Percentiles rank a stretch among this genome's conserved stretches.
These are phyloP conservation scores for Rhagophthalmus giganteus DNA, from an alignment of 2,888 invertebrate genomes.

Conservation along the genomic window DNA sequence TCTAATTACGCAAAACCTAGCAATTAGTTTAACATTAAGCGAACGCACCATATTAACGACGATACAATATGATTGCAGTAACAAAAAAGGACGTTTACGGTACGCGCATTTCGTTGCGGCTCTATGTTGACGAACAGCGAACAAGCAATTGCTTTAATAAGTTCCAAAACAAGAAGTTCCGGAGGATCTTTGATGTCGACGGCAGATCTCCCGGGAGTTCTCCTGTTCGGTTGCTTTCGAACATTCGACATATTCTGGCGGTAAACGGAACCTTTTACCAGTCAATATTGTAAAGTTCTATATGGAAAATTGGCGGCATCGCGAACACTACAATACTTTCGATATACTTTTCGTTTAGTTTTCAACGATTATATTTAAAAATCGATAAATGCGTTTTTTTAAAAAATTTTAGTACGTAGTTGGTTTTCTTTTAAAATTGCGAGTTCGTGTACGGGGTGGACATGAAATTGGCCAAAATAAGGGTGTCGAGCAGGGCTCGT, in stretches of 20 bases:
- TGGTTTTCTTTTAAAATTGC: too few species aligned
- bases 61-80: slow-evolving; percentile 34
- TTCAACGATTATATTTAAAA: too few species aligned
- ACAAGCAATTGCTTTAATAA: not conserved
- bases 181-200: slow-evolving; percentile 26
- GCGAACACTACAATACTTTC: too few species aligned
- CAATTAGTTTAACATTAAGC: slow-evolving; percentile 28
- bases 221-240: slow-evolving; percentile 5
- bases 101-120: slow-evolving; percentile 31
- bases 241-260: slow-evolving; percentile 27
- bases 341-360: too few species aligned
- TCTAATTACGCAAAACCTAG: slow-evolving; percentile 22
- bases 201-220: slow-evolving; percentile 22
- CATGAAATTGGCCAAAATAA: too few species aligned
- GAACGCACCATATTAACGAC: slow-evolving; percentile 42
- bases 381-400: too few species aligned
- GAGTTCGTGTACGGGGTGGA: too few species aligned
- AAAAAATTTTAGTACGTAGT: too few species aligned
- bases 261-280: slow-evolving; percentile 24
- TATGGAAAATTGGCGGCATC: too few species aligned
- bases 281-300: slow-evolving; percentile 20
- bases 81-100: slow-evolving; percentile 32
- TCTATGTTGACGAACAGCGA: slow-evolving; percentile 35
- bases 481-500: too few species aligned
- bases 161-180: slow-evolving; percentile 25